These are phyloP conservation scores for Arge pagana DNA, from an alignment of 2,888 invertebrate species.

Conservation along the genomic window DNA sequence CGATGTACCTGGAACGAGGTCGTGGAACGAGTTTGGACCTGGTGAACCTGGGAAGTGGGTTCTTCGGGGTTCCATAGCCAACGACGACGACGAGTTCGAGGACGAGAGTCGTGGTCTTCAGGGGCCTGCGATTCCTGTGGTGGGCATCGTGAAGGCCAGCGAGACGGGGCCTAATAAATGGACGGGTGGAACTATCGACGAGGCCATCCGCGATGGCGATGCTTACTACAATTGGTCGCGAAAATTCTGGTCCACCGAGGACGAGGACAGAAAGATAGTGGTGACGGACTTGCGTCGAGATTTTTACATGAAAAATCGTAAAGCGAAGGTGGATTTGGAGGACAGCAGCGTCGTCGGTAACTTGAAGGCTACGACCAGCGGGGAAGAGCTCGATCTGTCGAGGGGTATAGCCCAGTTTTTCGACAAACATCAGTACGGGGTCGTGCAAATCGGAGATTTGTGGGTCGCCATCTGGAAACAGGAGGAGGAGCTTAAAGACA, in stretches of 20 bases:
- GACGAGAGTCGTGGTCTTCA: constrained; percentile 56
- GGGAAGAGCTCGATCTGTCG: constrained; percentile 47
- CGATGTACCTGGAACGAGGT: constrained; percentile 44
- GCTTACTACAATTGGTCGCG: constrained; percentile 53
- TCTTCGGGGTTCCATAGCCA: constrained; percentile 42
- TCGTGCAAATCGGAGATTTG: constrained; percentile 52
- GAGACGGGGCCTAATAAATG: constrained; percentile 48
- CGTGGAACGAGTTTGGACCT: constrained; percentile 46
- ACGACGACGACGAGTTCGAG: constrained; percentile 44
- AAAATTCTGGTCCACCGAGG: constrained; percentile 32
- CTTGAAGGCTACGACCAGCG: constrained; percentile 40
- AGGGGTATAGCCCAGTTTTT: constrained; percentile 54
- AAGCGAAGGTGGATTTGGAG: constrained; percentile 47
- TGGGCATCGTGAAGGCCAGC: constrained; percentile 52
- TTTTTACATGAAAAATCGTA: constrained; percentile 51
- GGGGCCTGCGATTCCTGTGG: constrained; percentile 57
- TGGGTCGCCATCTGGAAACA: constrained; percentile 58
- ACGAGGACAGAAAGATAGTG: constrained; percentile 44
- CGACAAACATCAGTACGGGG: constrained; percentile 46
- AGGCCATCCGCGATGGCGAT: constrained; percentile 57
- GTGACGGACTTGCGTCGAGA: constrained; percentile 51
- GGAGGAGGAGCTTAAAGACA: constrained; percentile 42
- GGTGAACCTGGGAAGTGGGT: constrained; percentile 45
- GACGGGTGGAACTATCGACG: constrained; percentile 53
- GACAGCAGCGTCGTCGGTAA: constrained; percentile 52